Percentiles rank a stretch among this genome's conserved stretches.
These are phyloP conservation scores for Drosophila orosa DNA, from an alignment of 1,140 invertebrate genomes.

Conservation along the genomic window DNA sequence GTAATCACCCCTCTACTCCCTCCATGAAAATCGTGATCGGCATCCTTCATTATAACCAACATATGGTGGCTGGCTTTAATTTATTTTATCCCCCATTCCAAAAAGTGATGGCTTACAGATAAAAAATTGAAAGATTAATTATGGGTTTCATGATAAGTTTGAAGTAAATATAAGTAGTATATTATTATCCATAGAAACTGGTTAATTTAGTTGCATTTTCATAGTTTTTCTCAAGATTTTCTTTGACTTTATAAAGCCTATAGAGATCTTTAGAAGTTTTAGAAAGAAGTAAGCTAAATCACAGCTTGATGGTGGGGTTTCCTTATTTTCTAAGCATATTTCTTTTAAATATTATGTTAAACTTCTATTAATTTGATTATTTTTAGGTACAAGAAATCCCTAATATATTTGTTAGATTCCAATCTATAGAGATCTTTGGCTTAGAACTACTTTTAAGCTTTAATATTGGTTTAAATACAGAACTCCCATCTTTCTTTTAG, in stretches of 20 bases:
- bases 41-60: conserved; percentile 42
- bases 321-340: background rate
- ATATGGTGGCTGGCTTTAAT: conserved; percentile 44
- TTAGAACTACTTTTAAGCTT: background rate
- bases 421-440: background rate
- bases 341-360: too few species aligned
- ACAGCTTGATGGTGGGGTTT: background rate
- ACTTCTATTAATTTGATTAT: background rate
- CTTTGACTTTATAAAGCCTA: background rate
- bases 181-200: rapidly evolving
- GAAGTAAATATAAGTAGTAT: background rate
- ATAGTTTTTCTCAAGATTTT: rapidly evolving
- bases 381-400: background rate
- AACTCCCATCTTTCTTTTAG: background rate
- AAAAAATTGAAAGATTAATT: background rate
- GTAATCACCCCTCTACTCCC: background rate
- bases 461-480: background rate
- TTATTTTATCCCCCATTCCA: background rate
- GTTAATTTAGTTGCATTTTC: background rate
- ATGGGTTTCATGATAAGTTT: background rate
- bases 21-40: conserved; percentile 32
- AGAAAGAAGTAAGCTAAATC: background rate
- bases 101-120: conserved; percentile 5
- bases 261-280: background rate
- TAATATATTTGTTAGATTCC: background rate